These are phyloP conservation scores for Mormoops blainvillei DNA, from an alignment of 2,113 vertebrate species.

Conservation along the genomic window DNA sequence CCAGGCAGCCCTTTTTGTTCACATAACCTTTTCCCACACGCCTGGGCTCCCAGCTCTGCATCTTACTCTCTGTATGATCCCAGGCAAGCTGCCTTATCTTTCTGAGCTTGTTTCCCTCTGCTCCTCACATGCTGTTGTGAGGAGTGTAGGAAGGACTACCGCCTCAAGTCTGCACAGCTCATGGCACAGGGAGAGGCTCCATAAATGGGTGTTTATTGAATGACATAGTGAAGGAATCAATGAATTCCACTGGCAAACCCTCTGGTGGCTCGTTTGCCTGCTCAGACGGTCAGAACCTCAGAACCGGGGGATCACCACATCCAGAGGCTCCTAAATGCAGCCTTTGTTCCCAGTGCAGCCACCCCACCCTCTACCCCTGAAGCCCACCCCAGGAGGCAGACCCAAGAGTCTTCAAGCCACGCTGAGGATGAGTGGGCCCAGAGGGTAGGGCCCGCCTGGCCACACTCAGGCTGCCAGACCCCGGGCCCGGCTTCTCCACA, in stretches of 20 bases:
- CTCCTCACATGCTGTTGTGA: not conserved
- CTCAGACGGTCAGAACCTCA: not conserved
- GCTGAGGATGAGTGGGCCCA: not conserved
- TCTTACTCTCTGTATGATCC: not conserved
- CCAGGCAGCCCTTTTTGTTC: not conserved
- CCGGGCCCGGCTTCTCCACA: fast-evolving
- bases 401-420: not conserved
- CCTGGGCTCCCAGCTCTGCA: not conserved
- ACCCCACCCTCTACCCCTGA: fast-evolving
- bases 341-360: not conserved
- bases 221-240: not conserved
- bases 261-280: not conserved
- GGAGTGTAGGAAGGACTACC: not conserved
- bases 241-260: not conserved
- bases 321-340: not conserved
- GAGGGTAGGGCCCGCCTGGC: not conserved
- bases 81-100: not conserved
- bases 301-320: not conserved
- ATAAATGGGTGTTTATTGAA: no score
- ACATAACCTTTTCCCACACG: not conserved
- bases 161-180: not conserved
- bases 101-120: not conserved
- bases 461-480: not conserved
- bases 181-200: not conserved
- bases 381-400: not conserved